Evolutionary conservation across 2,113 vertebrate genomes (phyloP).

Genomic region (Mustelus asterias): DNA sequence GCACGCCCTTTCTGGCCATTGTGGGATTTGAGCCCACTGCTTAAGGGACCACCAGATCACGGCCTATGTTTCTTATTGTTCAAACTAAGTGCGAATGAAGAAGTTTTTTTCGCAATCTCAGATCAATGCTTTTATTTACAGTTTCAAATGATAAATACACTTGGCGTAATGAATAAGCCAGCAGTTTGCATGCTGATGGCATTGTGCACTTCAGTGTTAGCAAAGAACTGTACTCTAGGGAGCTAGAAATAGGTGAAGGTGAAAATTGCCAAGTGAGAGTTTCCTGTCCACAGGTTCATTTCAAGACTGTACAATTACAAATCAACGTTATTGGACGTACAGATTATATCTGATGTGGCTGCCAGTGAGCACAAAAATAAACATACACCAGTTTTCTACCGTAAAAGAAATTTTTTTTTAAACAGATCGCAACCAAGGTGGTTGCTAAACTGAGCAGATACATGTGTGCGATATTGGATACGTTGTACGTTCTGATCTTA

Average conservation of each 20-base stretch:
- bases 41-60: no score
- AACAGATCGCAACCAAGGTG: not conserved
- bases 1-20: no score
- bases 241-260: not conserved
- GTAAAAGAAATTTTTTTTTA: not conserved
- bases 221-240: not conserved
- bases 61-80: not conserved
- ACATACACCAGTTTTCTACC: not conserved
- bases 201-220: no score
- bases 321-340: conserved; percentile 8
- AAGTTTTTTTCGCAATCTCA: not conserved
- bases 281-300: not conserved
- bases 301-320: not conserved
- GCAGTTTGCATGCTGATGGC: not conserved
- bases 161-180: not conserved
- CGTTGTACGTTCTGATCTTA: not conserved
- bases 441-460: not conserved
- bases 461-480: not conserved
- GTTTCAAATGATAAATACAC: not conserved
- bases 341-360: not conserved
- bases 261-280: not conserved
- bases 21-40: no score
- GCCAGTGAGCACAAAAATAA: not conserved
- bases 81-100: not conserved
- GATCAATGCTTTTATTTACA: not conserved